Base-by-base conservation (phyloP, 2,888 invertebrate species). In the Eupithecia tripunctaria region DNA sequence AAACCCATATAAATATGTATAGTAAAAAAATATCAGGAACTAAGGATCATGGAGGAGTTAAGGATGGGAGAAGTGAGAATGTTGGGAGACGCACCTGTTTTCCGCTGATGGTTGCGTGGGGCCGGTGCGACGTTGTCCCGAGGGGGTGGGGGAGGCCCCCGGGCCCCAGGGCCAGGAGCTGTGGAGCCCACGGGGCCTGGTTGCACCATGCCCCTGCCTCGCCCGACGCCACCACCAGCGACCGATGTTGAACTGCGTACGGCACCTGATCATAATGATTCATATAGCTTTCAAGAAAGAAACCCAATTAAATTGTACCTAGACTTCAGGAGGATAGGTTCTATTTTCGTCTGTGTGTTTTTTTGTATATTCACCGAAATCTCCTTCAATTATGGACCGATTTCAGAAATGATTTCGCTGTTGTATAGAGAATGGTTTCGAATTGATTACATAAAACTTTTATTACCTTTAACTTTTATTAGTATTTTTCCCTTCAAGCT, bases 121-220 rank as follows among this genome's bases (percentile, higher is more conserved):
- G 87, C 88, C 72, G 91, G 88, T 73, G 89, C 95, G 85, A 96
- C 95, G 86, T 95, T 95, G 83, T 97, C 97, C 75, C 97, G 94
- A 0, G 98, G 97, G 14, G 98, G 98, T 43, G 97, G 97, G 60
- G 97, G 98, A n/a, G 98, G 98, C 68, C 98, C 98, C 82, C 97
- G 95, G 6, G 97, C 97, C n/a, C 98, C 98, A 7, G 97, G 97
- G 66, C 97, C 93, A 18, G 85, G 83, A 14, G 87, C 86, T 0
- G 81, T 83, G 7, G 87, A 86, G 18, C 88, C 83, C 10, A 84
- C 84, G 29, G 77, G 84, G 82, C 78, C 83, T 85, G 74, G 80
- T 80, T 82, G 81, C 82, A 80, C 79, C 86, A 78, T 82, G 77
- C 89, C 82, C 76, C 84, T 80, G 62, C 85, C 79, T 43, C 82